Evolutionary conservation across 2,888 invertebrate genomes (phyloP).

Genomic region (Campopleginae sp.): DNA sequence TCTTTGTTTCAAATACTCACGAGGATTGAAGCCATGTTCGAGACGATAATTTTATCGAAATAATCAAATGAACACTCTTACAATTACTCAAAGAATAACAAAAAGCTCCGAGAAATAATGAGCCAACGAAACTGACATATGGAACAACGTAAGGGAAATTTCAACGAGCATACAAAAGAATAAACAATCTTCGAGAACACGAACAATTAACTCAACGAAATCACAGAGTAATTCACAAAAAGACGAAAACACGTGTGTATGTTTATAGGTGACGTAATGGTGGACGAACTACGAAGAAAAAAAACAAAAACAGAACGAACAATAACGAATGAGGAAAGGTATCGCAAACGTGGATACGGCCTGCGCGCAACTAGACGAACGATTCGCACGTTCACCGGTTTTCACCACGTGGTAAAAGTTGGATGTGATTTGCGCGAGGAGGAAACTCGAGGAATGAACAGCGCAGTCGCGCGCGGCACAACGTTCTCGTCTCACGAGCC

Average conservation of each 20-base stretch:
- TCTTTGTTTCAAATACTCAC: conserved; percentile 39
- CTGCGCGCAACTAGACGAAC: conserved; percentile 66
- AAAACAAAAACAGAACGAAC: conserved; percentile 20
- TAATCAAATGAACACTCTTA: not conserved
- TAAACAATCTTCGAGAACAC: not conserved
- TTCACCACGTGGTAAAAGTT: conserved; percentile 71
- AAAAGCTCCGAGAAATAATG: not conserved
- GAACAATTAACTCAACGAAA: conserved; percentile 1
- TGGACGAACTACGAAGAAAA: conserved; percentile 7
- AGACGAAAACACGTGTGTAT: not conserved
- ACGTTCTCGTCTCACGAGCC: conserved; percentile 28
- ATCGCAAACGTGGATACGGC: conserved; percentile 56
- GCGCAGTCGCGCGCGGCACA: conserved; percentile 68
- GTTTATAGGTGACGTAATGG: not conserved
- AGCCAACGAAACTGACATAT: conserved; percentile 45
- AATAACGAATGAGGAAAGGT: conserved; percentile 11
- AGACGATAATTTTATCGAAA: not conserved
- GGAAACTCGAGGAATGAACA: conserved; percentile 27
- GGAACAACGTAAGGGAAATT: conserved; percentile 29
- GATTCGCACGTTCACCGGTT: conserved; percentile 69
- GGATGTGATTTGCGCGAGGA: conserved; percentile 35
- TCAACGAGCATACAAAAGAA: conserved; percentile 2
- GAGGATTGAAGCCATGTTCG: conserved; percentile 47
- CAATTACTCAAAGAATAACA: not conserved
- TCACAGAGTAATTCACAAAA: not conserved